Percentiles rank a stretch among this genome's conserved stretches.
Conservation (phyloP, 2,113 vertebrate genomes). For the Strix uralensis region DNA sequence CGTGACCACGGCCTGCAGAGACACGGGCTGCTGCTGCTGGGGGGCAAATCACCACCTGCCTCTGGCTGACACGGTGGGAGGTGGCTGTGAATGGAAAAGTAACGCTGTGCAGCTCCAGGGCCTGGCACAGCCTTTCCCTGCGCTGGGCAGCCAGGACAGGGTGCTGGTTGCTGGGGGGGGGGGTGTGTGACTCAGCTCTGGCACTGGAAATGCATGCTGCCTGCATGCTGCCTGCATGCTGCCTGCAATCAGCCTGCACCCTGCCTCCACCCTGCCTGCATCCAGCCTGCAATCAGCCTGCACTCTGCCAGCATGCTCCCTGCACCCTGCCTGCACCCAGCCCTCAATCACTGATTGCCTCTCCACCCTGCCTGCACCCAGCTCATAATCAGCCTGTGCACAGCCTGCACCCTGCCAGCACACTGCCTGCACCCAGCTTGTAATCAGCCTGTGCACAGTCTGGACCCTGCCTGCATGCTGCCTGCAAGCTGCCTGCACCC, state of each 20-base stretch:
- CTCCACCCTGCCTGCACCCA: neutral
- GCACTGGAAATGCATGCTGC: neutral
- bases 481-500: too few species aligned
- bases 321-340: neutral
- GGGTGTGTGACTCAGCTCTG: neutral
- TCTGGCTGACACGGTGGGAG: rapidly evolving
- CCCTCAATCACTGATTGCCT: too few species aligned
- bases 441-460: too few species aligned
- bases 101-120: neutral
- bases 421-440: too few species aligned
- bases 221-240: neutral
- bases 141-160: rapidly evolving
- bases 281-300: neutral
- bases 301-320: too few species aligned
- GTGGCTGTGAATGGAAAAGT: neutral
- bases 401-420: too few species aligned
- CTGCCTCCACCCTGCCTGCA: too few species aligned
- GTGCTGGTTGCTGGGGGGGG: neutral
- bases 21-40: rapidly evolving
- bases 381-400: neutral
- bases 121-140: rapidly evolving
- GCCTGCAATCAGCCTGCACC: too few species aligned
- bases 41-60: neutral
- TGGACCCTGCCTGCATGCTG: neutral
- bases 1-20: neutral